phyloP scores from a whole-genome alignment of 2,888 invertebrate genomes.

The Euphydryas editha region DNA sequence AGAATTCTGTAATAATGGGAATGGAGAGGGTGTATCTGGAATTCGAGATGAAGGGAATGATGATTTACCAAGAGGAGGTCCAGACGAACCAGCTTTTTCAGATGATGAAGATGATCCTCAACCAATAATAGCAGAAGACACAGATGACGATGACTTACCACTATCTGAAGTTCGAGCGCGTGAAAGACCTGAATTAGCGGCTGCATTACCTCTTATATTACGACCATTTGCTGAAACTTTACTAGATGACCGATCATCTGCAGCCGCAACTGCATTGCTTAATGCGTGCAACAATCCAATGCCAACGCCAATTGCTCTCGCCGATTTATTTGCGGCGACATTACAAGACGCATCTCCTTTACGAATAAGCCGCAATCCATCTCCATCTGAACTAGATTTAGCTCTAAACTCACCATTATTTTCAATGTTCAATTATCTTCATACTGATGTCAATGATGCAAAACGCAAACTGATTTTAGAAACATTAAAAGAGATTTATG shows the following conservation, averaged over 20 bases:
- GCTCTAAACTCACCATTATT: constrained; percentile 92
- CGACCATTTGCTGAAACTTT: constrained; percentile 76
- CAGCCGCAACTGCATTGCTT: constrained; percentile 68
- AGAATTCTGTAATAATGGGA: constrained; percentile 90
- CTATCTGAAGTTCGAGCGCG: constrained; percentile 89
- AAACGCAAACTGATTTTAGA: constrained; percentile 91
- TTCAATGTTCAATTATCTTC: constrained; percentile 93
- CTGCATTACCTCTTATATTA: constrained; percentile 72
- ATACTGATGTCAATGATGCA: constrained; percentile 86
- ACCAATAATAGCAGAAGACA: constrained; percentile 83
- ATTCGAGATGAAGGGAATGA: constrained; percentile 73
- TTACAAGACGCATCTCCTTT: constrained; percentile 80
- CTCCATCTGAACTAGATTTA: constrained; percentile 84
- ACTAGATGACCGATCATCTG: constrained; percentile 70
- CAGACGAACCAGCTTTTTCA: constrained; percentile 90
- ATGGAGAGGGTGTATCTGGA: constrained; percentile 79
- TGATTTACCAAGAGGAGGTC: constrained; percentile 74
- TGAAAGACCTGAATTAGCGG: constrained; percentile 83
- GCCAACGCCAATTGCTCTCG: constrained; percentile 71
- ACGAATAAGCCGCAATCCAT: constrained; percentile 76
- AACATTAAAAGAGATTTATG: constrained; percentile 91
- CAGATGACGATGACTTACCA: constrained; percentile 90
- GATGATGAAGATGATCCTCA: constrained; percentile 91
- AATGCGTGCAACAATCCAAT: constrained; percentile 68
- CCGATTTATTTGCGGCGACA: constrained; percentile 75